Conservation (phyloP, 2,888 invertebrate genomes). For the Hipparchia sbordonii region DNA sequence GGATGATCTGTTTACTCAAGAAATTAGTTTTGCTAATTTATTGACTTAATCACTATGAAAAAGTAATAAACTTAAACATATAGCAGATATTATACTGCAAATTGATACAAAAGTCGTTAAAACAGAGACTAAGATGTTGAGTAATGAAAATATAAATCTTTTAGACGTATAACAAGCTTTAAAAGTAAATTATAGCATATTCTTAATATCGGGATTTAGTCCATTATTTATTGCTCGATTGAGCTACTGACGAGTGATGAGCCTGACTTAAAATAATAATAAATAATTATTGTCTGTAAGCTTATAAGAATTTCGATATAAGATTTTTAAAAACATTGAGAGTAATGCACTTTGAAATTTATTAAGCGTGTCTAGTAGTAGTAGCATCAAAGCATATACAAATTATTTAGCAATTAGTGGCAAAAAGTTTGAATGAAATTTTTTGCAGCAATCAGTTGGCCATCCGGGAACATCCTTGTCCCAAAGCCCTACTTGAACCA, state of each 20-base stretch:
- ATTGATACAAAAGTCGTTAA: slow-evolving; percentile 19
- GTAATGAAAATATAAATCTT: slow-evolving; percentile 5
- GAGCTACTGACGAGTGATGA: not conserved
- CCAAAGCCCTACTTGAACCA: slow-evolving; percentile 55
- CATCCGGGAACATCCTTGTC: slow-evolving; percentile 42
- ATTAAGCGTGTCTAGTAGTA: not conserved
- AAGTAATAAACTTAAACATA: slow-evolving; percentile 10
- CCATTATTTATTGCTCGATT: not conserved
- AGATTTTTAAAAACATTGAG: not conserved
- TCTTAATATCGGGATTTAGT: not conserved
- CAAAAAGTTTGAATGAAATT: not conserved
- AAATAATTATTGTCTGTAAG: too few relatives aligned
- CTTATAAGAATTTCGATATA: too few relatives aligned
- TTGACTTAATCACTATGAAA: slow-evolving; percentile 18
- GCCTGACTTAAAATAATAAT: too few relatives aligned
- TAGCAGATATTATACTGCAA: slow-evolving; percentile 13
- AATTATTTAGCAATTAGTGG: not conserved
- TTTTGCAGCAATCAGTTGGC: slow-evolving; percentile 16
- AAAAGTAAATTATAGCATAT: slow-evolving; percentile 12
- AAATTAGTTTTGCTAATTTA: not conserved
- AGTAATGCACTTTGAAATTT: not conserved
- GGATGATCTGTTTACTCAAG: not conserved
- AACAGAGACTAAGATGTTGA: slow-evolving; percentile 5
- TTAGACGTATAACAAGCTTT: slow-evolving; percentile 1
- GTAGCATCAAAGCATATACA: not conserved